These are phyloP conservation scores for Gymnodraco acuticeps DNA, from an alignment of 2,797 vertebrate genomes.

Conservation along the genomic window DNA sequence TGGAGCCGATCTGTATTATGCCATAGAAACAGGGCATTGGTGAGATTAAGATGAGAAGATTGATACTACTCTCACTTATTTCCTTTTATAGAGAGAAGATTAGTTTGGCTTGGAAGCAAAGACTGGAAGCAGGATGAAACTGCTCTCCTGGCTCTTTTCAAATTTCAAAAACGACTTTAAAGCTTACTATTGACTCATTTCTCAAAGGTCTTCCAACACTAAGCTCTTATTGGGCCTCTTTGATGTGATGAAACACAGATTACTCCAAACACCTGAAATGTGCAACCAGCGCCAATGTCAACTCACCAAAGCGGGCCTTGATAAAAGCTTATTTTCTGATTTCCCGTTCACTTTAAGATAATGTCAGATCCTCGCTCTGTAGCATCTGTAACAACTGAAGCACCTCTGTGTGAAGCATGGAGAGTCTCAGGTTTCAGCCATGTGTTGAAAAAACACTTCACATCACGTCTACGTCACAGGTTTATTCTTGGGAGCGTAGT, in stretches of 20 bases:
- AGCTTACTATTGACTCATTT: neutral
- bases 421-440: constrained; percentile 27
- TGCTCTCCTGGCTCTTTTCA: neutral
- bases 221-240: constrained; percentile 29
- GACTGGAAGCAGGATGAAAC: neutral
- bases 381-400: constrained; percentile 34
- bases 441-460: constrained; percentile 47
- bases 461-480: constrained; percentile 40
- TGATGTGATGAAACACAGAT: constrained; percentile 46
- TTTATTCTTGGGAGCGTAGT: constrained; percentile 57
- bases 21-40: no score
- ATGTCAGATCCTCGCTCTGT: constrained; percentile 33
- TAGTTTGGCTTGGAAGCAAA: constrained; percentile 8
- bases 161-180: neutral
- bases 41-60: neutral
- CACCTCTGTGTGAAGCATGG: constrained; percentile 22
- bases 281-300: constrained; percentile 36
- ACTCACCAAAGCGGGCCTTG: constrained; percentile 24
- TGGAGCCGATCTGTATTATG: no score
- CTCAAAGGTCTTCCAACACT: constrained; percentile 35
- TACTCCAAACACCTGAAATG: constrained; percentile 42
- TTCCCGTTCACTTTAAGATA: constrained; percentile 40
- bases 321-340: constrained; percentile 49
- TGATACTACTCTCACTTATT: neutral
- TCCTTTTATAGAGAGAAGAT: no score